Evolutionary conservation across 2,113 vertebrate genomes (phyloP).

Genomic region (Oreochromis tanganicae): DNA sequence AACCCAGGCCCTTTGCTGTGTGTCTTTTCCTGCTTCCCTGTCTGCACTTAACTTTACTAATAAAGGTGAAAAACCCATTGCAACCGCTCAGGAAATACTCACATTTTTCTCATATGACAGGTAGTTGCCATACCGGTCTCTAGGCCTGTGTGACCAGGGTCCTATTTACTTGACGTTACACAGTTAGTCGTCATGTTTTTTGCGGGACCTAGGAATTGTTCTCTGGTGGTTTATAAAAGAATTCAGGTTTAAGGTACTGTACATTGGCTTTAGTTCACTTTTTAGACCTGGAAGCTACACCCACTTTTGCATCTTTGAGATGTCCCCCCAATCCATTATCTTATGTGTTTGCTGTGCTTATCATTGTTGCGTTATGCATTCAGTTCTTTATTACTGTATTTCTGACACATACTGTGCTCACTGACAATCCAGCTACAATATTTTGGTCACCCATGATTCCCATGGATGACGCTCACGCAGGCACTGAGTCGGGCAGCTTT

Average conservation of each 20-base stretch:
- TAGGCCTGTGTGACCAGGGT: not conserved
- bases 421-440: not conserved
- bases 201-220: not conserved
- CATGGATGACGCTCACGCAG: not conserved
- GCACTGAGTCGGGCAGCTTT: not conserved
- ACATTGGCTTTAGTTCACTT: not conserved
- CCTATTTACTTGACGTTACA: not conserved
- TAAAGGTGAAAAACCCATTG: accelerated
- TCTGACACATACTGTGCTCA: not conserved
- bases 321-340: not conserved
- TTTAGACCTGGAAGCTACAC: not conserved
- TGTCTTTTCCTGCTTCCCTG: not conserved
- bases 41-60: not conserved
- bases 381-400: not conserved
- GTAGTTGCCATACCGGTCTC: not conserved
- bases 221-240: not conserved
- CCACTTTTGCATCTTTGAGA: not conserved
- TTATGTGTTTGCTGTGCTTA: not conserved
- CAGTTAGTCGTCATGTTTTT: accelerated
- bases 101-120: not conserved
- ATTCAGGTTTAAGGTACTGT: not conserved
- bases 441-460: not conserved
- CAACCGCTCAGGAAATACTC: not conserved
- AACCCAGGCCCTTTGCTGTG: not conserved
- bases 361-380: not conserved